These are phyloP conservation scores for Pollenia labialis DNA, from an alignment of 2,888 invertebrate species.

Conservation along the genomic window DNA sequence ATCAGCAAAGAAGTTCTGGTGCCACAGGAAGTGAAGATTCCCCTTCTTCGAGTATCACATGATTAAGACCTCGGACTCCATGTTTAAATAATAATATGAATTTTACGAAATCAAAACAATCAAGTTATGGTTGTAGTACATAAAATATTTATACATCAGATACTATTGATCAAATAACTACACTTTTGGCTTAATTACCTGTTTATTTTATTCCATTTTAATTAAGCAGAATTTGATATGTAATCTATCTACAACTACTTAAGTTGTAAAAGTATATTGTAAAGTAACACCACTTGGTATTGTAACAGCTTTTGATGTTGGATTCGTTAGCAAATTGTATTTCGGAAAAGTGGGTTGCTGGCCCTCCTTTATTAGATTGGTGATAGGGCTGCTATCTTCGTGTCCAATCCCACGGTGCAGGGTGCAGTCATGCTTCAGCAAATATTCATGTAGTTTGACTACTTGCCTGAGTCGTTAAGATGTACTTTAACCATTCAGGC, in stretches of 20 bases:
- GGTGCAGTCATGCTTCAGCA: too few species aligned
- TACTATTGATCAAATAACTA: conserved; percentile 40
- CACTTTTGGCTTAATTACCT: conserved; percentile 37
- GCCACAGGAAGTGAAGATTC: too few species aligned
- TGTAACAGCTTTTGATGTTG: conserved; percentile 29
- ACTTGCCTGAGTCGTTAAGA: too few species aligned
- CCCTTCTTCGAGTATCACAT: conserved; percentile 10
- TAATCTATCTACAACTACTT: conserved; percentile 35
- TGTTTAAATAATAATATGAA: conserved; percentile 38
- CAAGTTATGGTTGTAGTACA: conserved; percentile 41
- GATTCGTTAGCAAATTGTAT: too few species aligned
- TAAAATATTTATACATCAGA: conserved; percentile 15
- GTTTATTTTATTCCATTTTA: conserved; percentile 29
- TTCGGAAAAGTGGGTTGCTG: too few species aligned
- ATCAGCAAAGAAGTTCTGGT: too few species aligned
- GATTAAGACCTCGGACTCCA: conserved; percentile 37
- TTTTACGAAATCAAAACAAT: conserved; percentile 56
- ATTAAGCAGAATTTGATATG: conserved; percentile 37
- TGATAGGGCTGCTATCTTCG: too few species aligned
- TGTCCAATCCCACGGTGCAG: too few species aligned
- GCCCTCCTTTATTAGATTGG: too few species aligned
- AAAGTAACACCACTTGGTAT: conserved; percentile 35
- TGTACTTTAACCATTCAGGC: too few species aligned
- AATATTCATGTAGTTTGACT: too few species aligned
- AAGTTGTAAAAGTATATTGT: conserved; percentile 38